Base-by-base conservation (phyloP, 1,140 invertebrate species). In the Aphidius gifuensis region DNA sequence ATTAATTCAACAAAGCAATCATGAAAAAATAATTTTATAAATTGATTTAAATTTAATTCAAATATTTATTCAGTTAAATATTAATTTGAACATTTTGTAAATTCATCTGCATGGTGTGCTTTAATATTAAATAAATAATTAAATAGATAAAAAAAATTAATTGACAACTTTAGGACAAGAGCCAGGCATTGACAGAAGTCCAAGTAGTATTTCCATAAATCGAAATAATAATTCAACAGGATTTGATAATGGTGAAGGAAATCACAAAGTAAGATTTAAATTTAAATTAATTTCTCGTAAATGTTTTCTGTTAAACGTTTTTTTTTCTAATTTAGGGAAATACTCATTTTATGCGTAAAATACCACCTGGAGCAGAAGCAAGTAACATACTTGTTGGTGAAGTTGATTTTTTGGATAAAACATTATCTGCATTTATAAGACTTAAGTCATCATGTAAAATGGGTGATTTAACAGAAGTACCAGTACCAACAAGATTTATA, bases 351-450 rank as follows among this genome's bases (percentile, higher is more conserved):
- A 96, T 98, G 94, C 86, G 92, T 47, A 99, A 99, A 84, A 96
- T 99, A 73, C 97, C 96, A n/a, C 86, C 87, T 0, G 96, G 95
- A 23, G 92, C 96, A 1, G 97, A 99, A 81, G 95, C 96, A 3
- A 94, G 94, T 54, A 99, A 98, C 77, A 97, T 99, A 70, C 83
- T 99, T 8, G 94, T 99, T 2, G 97, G 97, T 8, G 96, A 99
- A 83, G 92, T 99, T 5, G 95, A 99, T 76, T 98, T 98, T 77
- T 84, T 99, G 32, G 89, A 94, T 58, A 92, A 93, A 73, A 89
- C 93, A 1, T 78, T 98, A 50, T 93, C 93, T 61, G 96, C 92
- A 8, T 98, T 99, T 77, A 89, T 99, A 56, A 87, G 97, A 54
- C 84, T 99, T 9, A 92, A 89, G 73, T 88, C 94, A 66, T 92